These are phyloP conservation scores for Acrocephalus kingi DNA, from an alignment of 2,113 vertebrate species.

Conservation along the genomic window DNA sequence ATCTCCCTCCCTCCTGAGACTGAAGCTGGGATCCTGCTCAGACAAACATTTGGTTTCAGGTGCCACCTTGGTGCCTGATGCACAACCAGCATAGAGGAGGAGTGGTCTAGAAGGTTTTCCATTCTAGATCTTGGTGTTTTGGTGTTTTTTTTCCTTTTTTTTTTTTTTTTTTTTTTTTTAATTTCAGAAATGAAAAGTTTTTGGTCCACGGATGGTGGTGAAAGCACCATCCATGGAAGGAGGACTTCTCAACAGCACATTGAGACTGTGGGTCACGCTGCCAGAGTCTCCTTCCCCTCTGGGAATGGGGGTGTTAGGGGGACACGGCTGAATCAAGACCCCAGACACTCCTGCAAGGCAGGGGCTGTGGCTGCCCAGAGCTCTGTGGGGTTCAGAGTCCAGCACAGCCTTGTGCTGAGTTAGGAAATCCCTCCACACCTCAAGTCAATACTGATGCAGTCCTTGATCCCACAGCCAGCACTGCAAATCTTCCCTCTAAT, in stretches of 20 bases:
- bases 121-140: no score
- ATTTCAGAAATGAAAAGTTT: no score
- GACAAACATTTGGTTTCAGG: not conserved
- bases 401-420: not conserved
- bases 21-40: not conserved
- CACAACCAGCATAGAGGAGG: not conserved
- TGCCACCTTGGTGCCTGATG: not conserved
- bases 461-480: not conserved
- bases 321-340: not conserved
- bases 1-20: accelerated
- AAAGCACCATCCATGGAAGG: no score
- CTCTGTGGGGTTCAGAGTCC: not conserved
- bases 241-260: no score
- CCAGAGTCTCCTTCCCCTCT: not conserved
- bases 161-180: no score
- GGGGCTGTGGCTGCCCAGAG: accelerated
- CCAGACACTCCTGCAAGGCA: not conserved
- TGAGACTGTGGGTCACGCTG: accelerated
- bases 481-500: not conserved
- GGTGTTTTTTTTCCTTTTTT: no score
- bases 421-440: not conserved
- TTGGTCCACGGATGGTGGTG: no score
- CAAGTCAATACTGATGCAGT: constrained; percentile 37
- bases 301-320: not conserved
- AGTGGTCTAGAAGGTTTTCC: no score